Evolutionary conservation across 2,888 invertebrate genomes (phyloP).

Genomic region (Thumatha senex): DNA sequence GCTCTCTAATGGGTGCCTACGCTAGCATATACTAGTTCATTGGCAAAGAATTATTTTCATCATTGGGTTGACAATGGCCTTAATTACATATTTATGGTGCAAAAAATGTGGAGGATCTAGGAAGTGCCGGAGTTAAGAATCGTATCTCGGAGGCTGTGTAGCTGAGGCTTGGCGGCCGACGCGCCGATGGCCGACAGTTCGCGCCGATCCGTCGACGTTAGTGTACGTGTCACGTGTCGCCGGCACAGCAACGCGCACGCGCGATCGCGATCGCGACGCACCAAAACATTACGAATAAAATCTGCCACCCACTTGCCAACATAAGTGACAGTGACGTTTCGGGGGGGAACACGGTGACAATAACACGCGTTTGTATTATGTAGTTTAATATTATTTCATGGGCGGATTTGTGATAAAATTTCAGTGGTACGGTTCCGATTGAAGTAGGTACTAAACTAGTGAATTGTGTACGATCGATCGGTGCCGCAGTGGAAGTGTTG

Average conservation of each 20-base stretch:
- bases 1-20: too few relatives aligned
- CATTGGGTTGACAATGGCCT: too few relatives aligned
- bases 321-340: constrained; percentile 79
- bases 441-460: constrained; percentile 23
- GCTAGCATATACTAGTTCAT: too few relatives aligned
- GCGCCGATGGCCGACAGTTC: constrained; percentile 51
- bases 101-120: constrained; percentile 15
- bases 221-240: constrained; percentile 41
- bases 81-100: too few relatives aligned
- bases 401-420: constrained; percentile 40
- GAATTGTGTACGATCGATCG: constrained; percentile 47
- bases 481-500: constrained; percentile 50
- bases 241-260: constrained; percentile 60
- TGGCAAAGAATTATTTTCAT: too few relatives aligned
- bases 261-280: constrained; percentile 54
- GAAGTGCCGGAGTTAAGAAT: constrained; percentile 43
- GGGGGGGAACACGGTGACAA: constrained; percentile 61
- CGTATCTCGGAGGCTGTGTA: constrained; percentile 40
- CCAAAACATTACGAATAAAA: constrained; percentile 46
- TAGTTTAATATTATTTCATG: constrained; percentile 35
- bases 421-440: constrained; percentile 41
- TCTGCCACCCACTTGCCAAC: constrained; percentile 64
- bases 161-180: constrained; percentile 18
- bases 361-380: constrained; percentile 47
- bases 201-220: constrained; percentile 55